Conservation (phyloP, 1,140 invertebrate genomes). For the Anadara kagoshimensis region DNA sequence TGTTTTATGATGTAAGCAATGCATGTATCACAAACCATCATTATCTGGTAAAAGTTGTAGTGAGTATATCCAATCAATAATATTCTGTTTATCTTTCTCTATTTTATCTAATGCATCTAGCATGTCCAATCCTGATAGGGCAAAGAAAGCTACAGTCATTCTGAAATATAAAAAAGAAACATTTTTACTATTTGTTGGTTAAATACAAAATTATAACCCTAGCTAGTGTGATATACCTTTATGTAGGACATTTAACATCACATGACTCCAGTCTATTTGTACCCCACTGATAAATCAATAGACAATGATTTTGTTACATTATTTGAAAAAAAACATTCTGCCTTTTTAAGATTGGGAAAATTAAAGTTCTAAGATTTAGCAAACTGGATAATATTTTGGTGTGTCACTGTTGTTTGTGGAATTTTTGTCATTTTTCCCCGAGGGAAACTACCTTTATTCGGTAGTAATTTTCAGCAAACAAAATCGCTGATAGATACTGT, state of each 20-base stretch:
- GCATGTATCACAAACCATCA: conserved; percentile 73
- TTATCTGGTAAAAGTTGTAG: conserved; percentile 83
- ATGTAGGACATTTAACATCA: conserved; percentile 20
- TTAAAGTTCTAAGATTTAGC: too few species aligned
- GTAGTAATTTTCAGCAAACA: too few species aligned
- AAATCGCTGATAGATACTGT: too few species aligned
- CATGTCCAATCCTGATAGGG: conserved; percentile 91
- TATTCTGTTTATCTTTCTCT: conserved; percentile 76
- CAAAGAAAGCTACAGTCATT: conserved; percentile 90
- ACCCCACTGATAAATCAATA: neutral
- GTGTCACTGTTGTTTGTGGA: too few species aligned
- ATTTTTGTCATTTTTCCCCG: too few species aligned
- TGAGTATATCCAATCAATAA: conserved; percentile 93
- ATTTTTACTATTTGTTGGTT: neutral
- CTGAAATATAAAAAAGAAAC: conserved; percentile 75
- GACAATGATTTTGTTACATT: neutral
- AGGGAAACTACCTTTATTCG: too few species aligned
- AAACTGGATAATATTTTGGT: too few species aligned
- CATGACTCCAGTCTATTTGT: neutral
- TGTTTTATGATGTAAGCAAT: too few species aligned
- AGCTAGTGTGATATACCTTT: conserved; percentile 1
- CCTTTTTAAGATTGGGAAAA: too few species aligned
- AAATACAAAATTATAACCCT: conserved; percentile 2
- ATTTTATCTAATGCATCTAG: conserved; percentile 83
- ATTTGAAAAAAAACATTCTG: neutral